These are phyloP conservation scores for Xanthia icteritia DNA, from an alignment of 2,888 invertebrate species.

Conservation along the genomic window DNA sequence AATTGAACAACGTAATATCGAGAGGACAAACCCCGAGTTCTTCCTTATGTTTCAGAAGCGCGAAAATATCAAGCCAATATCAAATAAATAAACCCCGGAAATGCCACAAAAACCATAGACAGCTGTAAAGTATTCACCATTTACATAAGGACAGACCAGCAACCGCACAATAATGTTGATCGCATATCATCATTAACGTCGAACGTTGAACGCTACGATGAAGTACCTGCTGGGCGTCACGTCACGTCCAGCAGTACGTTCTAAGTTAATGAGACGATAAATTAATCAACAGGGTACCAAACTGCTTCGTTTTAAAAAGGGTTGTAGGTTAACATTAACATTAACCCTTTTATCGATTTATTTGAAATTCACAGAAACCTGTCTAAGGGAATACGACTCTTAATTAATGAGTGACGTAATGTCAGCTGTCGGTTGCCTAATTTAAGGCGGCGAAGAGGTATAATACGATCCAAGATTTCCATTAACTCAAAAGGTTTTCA, in stretches of 20 bases:
- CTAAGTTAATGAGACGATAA: neutral
- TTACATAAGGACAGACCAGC: neutral
- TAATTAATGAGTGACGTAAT: constrained; percentile 28
- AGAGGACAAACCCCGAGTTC: neutral
- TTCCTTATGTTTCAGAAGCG: neutral
- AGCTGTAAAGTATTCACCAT: neutral
- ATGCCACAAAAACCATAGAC: neutral
- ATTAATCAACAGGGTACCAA: neutral
- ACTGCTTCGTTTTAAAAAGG: neutral
- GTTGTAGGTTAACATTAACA: too few relatives aligned
- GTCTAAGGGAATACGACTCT: neutral
- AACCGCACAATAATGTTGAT: neutral
- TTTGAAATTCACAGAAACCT: neutral
- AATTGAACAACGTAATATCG: neutral
- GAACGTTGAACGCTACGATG: neutral
- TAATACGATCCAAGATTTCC: constrained; percentile 41
- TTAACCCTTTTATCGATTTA: neutral
- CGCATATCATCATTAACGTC: neutral
- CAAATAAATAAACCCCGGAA: neutral
- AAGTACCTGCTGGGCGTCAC: too few relatives aligned
- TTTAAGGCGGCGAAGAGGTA: constrained; percentile 4
- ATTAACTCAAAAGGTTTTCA: constrained; percentile 29
- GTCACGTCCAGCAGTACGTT: neutral
- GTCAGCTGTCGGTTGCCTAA: constrained; percentile 17
- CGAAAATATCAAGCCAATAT: neutral